Evolutionary conservation across 2,888 invertebrate genomes (phyloP), one percentile per base, ranked within the genome.

Genomic region (Archips xylosteana): DNA sequence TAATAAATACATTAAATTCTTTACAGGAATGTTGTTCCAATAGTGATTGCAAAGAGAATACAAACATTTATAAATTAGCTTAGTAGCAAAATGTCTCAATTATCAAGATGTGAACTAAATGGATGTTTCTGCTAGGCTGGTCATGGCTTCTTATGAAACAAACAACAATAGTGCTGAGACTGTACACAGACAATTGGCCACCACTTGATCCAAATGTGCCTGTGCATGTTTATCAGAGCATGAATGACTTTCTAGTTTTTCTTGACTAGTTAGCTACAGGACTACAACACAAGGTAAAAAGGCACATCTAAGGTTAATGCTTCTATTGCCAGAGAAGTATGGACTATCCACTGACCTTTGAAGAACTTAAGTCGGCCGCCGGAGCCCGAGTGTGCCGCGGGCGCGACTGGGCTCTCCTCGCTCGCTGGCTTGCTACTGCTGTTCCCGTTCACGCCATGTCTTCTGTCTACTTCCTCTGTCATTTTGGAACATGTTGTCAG

Each of bases 331-430:
- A 42, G 39, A 59, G 51, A 51, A 45, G 66, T 49, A 60, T 59
- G 45, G 39, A 74, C 54, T 45, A 57, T 59, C 75, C 75, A 90
- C 89, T 87, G 86, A 96, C 96, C 96, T 95, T 97, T 97, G 89
- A 97, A 97, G 92, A 97, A 97, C 89, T 97, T 97, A 81, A 97
- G 96, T 83, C 97, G 95, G 85, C 97, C 97, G 82, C 97, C 97
- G 87, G 96, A 95, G 78, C 94, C 85, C 83, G 88, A 83, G 85
- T 90, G 85, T 81, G 91, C 83, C 79, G 94, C 85, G 83, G 84
- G 89, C 81, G 87, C 89, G 86, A 94, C 94, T 82, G 91, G 89
- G 85, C 87, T 87, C 86, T 95, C 95, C 78, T 94, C 94, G 84
- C 82, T 89, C 76, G 89, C 90, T 87, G 90, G 90, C 89, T 94